Evolutionary conservation across 2,113 vertebrate genomes (phyloP).

Genomic region (Sylvicapra grimmia): DNA sequence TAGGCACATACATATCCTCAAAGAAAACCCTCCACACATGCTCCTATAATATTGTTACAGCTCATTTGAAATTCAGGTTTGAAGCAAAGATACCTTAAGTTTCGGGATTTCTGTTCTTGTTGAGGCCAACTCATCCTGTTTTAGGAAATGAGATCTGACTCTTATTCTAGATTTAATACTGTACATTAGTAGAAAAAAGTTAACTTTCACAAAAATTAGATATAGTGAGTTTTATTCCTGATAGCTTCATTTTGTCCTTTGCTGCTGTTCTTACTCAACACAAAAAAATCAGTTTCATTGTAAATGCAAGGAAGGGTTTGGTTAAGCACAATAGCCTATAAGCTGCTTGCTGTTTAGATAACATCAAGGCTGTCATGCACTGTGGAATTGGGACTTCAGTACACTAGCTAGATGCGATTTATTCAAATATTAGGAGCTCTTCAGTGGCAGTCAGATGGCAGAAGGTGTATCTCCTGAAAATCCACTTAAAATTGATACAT

Average conservation of each 20-base stretch:
- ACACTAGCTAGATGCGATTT: conserved; percentile 56
- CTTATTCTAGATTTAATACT: neutral
- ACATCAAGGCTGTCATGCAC: conserved; percentile 76
- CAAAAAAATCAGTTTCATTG: conserved; percentile 72
- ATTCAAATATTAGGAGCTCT: conserved; percentile 70
- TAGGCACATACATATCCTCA: neutral
- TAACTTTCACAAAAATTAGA: neutral
- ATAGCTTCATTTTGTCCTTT: neutral
- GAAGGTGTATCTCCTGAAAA: conserved; percentile 67
- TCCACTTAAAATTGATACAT: conserved; percentile 52
- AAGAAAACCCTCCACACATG: neutral
- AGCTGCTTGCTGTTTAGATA: conserved; percentile 83
- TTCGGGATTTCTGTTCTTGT: neutral
- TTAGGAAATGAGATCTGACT: conserved; percentile 2
- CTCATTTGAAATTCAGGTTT: neutral
- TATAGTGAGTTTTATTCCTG: neutral
- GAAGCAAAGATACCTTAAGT: neutral
- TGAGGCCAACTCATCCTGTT: conserved; percentile 8
- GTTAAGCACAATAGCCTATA: conserved; percentile 85
- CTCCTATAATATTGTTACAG: neutral
- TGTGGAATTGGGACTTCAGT: conserved; percentile 57
- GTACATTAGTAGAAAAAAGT: neutral
- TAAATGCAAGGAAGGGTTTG: conserved; percentile 95
- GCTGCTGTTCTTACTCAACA: neutral
- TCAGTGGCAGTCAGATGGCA: conserved; percentile 48